phyloP scores from a whole-genome alignment of 92 coral and sea anemone genomes.

The Nematostella vectensis region DNA sequence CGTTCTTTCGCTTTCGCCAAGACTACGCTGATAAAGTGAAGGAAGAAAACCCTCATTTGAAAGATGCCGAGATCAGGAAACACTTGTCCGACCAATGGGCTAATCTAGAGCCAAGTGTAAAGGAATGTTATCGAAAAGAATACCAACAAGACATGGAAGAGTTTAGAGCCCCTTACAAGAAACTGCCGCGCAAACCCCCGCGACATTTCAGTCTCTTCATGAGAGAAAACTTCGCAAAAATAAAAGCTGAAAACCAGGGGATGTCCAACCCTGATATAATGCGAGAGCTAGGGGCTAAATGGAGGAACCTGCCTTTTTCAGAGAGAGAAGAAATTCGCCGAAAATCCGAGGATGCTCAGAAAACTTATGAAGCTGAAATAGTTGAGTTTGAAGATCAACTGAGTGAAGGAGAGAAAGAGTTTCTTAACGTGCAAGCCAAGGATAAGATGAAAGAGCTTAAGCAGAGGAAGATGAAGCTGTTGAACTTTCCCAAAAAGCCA shows the following conservation, averaged over 20 bases:
- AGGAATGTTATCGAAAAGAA: slow-evolving; percentile 30
- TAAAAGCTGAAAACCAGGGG: slow-evolving; percentile 14
- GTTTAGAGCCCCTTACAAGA: slow-evolving; percentile 46
- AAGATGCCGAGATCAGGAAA: slow-evolving; percentile 19
- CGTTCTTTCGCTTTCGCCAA: slow-evolving; percentile 24
- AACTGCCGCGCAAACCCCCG: slow-evolving; percentile 70
- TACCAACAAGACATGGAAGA: slow-evolving; percentile 27
- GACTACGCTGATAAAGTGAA: slow-evolving; percentile 14
- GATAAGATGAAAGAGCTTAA: slow-evolving; percentile 39
- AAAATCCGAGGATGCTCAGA: slow-evolving; percentile 11
- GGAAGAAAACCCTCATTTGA: slow-evolving; percentile 22
- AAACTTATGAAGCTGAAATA: slow-evolving; percentile 14
- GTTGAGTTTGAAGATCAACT: slow-evolving; percentile 20
- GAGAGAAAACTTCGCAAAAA: slow-evolving; percentile 40
- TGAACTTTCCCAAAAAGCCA: slow-evolving; percentile 55
- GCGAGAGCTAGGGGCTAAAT: slow-evolving; percentile 17
- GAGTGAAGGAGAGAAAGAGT: slow-evolving; percentile 14
- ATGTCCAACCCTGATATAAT: slow-evolving; percentile 20
- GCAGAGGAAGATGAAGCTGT: slow-evolving; percentile 32
- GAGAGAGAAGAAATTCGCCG: slow-evolving; percentile 3
- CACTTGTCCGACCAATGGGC: slow-evolving; percentile 37
- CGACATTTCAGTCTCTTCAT: slow-evolving; percentile 48
- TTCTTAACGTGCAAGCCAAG: slow-evolving; percentile 26
- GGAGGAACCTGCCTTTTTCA: slow-evolving; percentile 32
- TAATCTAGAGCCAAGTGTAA: slow-evolving; percentile 23